A percentile compares a stretch with the other conserved stretches of the same genome.
Evolutionary conservation across 2,113 vertebrate genomes (phyloP).

Genomic region (Prionailurus viverrinus): DNA sequence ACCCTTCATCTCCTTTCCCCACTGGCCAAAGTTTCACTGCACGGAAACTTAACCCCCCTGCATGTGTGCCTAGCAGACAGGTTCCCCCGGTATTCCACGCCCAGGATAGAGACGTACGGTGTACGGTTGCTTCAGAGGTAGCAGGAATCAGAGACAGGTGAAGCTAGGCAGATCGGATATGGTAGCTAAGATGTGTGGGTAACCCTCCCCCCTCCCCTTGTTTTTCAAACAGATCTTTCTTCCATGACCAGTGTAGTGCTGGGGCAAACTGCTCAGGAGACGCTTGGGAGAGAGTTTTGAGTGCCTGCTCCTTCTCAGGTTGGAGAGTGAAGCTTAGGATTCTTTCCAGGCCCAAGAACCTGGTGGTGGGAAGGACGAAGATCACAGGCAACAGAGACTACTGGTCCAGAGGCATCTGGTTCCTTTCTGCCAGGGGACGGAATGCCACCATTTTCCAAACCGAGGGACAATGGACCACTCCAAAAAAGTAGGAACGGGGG

Average conservation of each 20-base stretch:
- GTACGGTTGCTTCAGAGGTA: background rate
- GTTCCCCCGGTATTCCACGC: background rate
- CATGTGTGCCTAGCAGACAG: background rate
- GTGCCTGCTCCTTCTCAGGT: background rate
- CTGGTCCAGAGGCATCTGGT: background rate
- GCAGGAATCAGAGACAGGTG: background rate
- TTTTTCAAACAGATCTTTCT: background rate
- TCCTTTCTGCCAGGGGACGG: background rate
- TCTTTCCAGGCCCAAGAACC: background rate
- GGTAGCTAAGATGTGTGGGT: background rate
- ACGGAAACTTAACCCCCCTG: background rate
- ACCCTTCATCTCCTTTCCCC: background rate
- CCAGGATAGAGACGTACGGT: background rate
- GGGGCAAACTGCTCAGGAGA: background rate
- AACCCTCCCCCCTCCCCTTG: background rate
- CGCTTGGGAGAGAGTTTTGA: background rate
- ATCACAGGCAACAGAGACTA: background rate
- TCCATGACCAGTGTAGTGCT: background rate
- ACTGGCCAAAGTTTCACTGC: background rate
- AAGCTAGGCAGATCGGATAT: background rate
- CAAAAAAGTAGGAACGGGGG: background rate
- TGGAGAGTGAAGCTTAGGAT: background rate
- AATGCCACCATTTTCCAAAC: conserved; percentile 5
- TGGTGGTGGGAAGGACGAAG: background rate
- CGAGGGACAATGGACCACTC: background rate